Conservation (phyloP, 1,140 invertebrate genomes). For the Coelopa frigida region DNA sequence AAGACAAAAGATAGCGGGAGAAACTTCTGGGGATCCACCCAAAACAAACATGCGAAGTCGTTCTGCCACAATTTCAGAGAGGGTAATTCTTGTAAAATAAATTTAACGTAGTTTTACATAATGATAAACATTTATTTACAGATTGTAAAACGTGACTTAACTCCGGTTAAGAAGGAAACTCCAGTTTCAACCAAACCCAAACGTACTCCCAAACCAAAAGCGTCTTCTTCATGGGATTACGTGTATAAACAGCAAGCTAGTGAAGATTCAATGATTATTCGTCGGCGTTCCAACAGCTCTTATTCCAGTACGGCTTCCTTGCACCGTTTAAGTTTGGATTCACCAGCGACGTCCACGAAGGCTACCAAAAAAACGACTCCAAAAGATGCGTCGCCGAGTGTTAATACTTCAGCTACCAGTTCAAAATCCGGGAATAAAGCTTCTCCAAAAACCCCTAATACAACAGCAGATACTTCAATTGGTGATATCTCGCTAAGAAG, state of each 20-base stretch:
- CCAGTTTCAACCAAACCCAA: constrained; percentile 19
- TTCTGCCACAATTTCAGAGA: constrained; percentile 48
- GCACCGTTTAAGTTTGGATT: constrained; percentile 31
- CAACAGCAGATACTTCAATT: constrained; percentile 5
- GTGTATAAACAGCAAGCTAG: constrained; percentile 51
- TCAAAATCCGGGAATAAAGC: constrained; percentile 2
- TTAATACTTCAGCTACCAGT: not conserved
- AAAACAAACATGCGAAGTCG: constrained; percentile 49
- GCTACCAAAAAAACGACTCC: not conserved
- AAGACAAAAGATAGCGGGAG: constrained; percentile 18
- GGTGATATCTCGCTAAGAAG: constrained; percentile 14
- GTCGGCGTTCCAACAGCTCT: constrained; percentile 72
- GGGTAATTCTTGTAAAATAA: constrained; percentile 24
- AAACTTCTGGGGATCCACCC: constrained; percentile 31
- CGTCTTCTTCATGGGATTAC: constrained; percentile 51
- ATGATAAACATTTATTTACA: not conserved
- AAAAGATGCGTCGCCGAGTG: constrained; percentile 1
- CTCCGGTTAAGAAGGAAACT: too few relatives aligned
- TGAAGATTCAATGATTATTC: constrained; percentile 70
- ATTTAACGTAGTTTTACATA: not conserved
- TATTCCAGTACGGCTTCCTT: constrained; percentile 65
- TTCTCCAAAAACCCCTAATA: not conserved
- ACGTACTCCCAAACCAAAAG: constrained; percentile 45
- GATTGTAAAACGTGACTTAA: too few relatives aligned
- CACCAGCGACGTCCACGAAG: not conserved